Evolutionary conservation across 2,888 invertebrate genomes (phyloP).

Genomic region (Lampropteryx suffumata): DNA sequence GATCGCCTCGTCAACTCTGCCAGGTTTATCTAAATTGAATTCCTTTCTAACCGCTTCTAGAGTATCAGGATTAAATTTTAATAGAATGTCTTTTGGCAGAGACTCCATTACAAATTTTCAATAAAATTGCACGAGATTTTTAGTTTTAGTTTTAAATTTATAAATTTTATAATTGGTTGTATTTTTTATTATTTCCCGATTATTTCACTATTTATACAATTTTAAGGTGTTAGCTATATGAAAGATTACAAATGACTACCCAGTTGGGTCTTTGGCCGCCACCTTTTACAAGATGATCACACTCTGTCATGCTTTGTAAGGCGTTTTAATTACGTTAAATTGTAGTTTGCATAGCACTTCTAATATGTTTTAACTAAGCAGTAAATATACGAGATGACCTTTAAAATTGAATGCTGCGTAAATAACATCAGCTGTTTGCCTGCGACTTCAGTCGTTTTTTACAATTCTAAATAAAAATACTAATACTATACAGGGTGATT

Average conservation of each 20-base stretch:
- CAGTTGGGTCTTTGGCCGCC: neutral
- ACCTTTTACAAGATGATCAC: neutral
- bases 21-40: conserved; percentile 41
- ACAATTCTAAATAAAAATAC: no score
- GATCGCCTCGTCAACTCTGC: conserved; percentile 45
- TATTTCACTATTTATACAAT: no score
- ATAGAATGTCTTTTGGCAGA: conserved; percentile 29
- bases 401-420: no score
- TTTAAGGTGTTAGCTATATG: neutral
- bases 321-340: conserved; percentile 6
- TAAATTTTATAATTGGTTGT: no score
- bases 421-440: no score
- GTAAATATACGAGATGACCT: neutral
- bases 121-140: neutral
- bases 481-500: no score
- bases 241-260: neutral
- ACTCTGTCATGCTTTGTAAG: neutral
- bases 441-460: no score
- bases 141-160: neutral
- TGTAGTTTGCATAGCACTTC: conserved; percentile 17
- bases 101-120: conserved; percentile 35
- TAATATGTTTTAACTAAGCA: neutral
- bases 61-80: conserved; percentile 40
- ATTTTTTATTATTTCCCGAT: no score
- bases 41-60: conserved; percentile 44